phyloP scores from a whole-genome alignment of 2,113 vertebrate species.

The Nestor notabilis region DNA sequence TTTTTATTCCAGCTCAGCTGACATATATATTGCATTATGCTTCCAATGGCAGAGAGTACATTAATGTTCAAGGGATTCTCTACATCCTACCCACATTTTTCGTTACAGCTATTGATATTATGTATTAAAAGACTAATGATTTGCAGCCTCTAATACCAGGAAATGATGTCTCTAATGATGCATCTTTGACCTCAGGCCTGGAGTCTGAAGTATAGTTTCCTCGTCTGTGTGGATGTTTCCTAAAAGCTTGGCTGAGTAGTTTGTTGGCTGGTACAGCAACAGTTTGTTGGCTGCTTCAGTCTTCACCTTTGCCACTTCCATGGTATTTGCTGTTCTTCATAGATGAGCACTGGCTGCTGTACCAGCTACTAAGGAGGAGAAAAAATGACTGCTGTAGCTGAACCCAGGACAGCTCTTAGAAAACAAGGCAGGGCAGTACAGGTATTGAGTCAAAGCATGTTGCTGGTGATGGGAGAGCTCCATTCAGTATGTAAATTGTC shows the following conservation, averaged over 20 bases:
- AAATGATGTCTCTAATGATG: constrained; percentile 49
- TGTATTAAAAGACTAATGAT: constrained; percentile 63
- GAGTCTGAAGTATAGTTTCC: neutral
- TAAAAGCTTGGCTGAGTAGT: constrained; percentile 26
- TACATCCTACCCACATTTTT: constrained; percentile 25
- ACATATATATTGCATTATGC: neutral
- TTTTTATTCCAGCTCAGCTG: constrained; percentile 22
- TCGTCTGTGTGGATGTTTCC: neutral
- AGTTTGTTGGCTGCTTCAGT: neutral
- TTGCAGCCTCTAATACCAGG: constrained; percentile 49
- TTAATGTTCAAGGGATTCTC: constrained; percentile 47
- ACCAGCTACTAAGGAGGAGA: too few relatives aligned
- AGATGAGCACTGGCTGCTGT: neutral
- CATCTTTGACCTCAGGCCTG: constrained; percentile 48
- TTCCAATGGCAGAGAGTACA: neutral
- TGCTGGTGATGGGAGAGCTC: neutral
- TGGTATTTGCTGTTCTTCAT: neutral
- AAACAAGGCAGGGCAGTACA: neutral
- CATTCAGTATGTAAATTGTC: neutral
- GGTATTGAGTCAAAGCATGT: neutral
- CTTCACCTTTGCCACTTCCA: neutral
- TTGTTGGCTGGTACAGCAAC: neutral
- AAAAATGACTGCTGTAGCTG: too few relatives aligned
- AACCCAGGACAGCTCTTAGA: too few relatives aligned
- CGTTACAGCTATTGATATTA: constrained; percentile 60